Conservation (phyloP, 2,113 vertebrate genomes). For the Heterotis niloticus region DNA sequence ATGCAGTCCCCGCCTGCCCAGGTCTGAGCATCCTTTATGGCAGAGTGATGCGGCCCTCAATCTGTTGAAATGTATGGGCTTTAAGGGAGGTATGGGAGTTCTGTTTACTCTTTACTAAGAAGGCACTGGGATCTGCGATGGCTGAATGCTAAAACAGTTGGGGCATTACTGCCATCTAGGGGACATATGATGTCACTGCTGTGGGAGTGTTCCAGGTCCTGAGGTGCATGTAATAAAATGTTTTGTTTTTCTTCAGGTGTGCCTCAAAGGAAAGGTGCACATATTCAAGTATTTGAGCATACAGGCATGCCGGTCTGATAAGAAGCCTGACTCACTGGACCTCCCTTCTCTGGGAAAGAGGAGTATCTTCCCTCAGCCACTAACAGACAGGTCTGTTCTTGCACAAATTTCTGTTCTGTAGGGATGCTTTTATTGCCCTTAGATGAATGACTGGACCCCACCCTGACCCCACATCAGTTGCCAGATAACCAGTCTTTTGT, state of each 20-base stretch:
- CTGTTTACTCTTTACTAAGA: not conserved
- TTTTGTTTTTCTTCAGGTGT: constrained; percentile 76
- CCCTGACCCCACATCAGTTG: not conserved
- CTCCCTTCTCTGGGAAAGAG: constrained; percentile 85
- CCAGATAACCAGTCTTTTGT: not conserved
- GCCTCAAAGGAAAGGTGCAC: constrained; percentile 95
- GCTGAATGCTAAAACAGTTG: not conserved
- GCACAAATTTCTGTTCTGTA: not conserved
- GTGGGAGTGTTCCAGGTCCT: not conserved
- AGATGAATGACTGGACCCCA: not conserved
- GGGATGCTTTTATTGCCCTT: too few species aligned
- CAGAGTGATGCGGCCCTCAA: not conserved
- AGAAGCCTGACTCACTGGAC: constrained; percentile 95
- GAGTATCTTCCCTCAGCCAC: constrained; percentile 86
- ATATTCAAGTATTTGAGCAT: constrained; percentile 98
- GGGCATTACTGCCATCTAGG: too few species aligned
- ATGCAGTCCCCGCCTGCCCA: constrained; percentile 95
- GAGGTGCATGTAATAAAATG: too few species aligned
- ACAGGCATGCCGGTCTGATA: constrained; percentile 89
- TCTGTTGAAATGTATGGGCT: not conserved
- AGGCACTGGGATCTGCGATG: not conserved
- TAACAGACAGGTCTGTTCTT: constrained; percentile 83
- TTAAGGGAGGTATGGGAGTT: not conserved
- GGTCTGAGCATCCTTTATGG: constrained; percentile 59
- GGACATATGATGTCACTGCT: not conserved